Base-by-base conservation (phyloP, 2,888 invertebrate genomes). In the Frankliniella fusca region DNA sequence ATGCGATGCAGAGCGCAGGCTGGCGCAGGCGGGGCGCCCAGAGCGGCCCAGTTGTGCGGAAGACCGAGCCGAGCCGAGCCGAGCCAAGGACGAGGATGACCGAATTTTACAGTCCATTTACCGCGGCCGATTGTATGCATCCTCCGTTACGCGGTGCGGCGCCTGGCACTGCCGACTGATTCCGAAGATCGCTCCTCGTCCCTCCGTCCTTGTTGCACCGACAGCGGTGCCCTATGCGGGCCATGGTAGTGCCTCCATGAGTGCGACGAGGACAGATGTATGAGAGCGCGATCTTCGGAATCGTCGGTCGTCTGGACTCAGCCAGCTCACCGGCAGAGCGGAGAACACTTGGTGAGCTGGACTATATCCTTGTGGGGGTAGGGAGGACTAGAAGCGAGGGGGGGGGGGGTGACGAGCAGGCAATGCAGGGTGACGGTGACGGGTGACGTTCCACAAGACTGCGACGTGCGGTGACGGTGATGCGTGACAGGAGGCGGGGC, bases 101-200 rank as follows among this genome's bases (percentile, higher is more conserved):
- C 70, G 70, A 76, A 76, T 76, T 76, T 76, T 27, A 76, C 70
- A 23, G 70, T 76, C 70, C 70, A 76, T 23, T 27, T 76, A 15
- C 54, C 54, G 54, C 54, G 54, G 5, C 18, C 11, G 54, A 54
- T 20, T 54, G 54, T 12, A 54, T 38, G 38, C 38, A 38, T 38
- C 38, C 38, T 38, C 38, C 38, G 38, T 38, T 38, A 38, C 38
- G 38, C 38, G 38, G 38, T 5, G 38, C 38, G 38, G 38, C 38
- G 38, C 38, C n/a, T n/a, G 38, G 38, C 38, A 5, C 38, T 2
- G 38, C 38, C 38, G 38, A 38, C 38, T 38, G 38, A 38, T 5
- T 38, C 38, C 38, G 38, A 38, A 38, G n/a, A n/a, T n/a, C n/a
- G n/a, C n/a, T n/a, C n/a, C n/a, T n/a, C n/a, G n/a, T n/a, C n/a